Evolutionary conservation across 2,797 vertebrate genomes (phyloP).

Genomic region (Parauchenoglanis punctatus): DNA sequence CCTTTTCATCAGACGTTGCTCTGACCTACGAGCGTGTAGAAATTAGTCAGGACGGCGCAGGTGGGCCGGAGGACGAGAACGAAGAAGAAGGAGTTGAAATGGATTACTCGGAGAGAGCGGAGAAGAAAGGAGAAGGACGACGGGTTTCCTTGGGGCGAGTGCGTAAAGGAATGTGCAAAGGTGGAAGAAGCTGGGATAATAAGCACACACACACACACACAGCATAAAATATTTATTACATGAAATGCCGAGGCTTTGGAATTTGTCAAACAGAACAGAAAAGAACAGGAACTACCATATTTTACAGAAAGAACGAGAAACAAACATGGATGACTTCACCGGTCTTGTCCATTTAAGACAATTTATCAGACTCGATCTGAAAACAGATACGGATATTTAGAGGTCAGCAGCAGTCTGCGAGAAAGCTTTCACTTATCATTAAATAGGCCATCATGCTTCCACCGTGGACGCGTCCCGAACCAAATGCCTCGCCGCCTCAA

Average conservation of each 20-base stretch:
- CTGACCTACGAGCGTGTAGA: neutral
- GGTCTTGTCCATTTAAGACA: no score
- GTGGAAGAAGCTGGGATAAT: conserved; percentile 34
- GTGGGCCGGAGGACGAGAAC: neutral
- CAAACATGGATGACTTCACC: neutral
- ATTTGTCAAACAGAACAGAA: neutral
- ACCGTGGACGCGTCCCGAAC: neutral
- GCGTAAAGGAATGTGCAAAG: conserved; percentile 55
- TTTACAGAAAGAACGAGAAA: neutral
- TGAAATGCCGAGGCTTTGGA: neutral
- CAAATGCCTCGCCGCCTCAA: neutral
- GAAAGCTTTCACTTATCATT: neutral
- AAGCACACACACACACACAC: neutral
- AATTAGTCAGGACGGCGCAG: neutral
- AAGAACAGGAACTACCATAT: neutral
- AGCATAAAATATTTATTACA: conserved; percentile 23
- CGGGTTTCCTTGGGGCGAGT: conserved; percentile 55
- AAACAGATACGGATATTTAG: neutral
- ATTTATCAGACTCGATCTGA: neutral
- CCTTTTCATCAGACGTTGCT: neutral
- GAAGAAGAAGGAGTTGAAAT: conserved; percentile 50
- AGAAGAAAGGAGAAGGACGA: conserved; percentile 4
- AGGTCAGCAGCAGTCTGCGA: neutral
- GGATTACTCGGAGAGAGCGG: conserved; percentile 41
- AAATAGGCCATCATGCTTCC: neutral